Evolutionary conservation across 2,888 invertebrate species (phyloP).

Genomic region (Bimastos eiseni): DNA sequence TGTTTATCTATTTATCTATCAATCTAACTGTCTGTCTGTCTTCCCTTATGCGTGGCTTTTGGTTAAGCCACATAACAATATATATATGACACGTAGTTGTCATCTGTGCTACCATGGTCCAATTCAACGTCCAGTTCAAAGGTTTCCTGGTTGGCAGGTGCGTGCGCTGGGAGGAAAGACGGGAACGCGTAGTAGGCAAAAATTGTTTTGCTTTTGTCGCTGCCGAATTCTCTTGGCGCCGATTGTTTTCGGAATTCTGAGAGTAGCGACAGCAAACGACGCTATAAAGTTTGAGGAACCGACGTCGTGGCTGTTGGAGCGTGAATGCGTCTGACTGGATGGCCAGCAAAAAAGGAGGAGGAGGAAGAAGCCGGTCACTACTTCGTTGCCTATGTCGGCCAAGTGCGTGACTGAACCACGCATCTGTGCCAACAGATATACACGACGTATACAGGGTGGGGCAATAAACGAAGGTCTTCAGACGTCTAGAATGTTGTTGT

Average conservation of each 20-base stretch:
- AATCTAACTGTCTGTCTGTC: no score
- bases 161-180: background rate
- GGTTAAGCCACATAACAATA: no score
- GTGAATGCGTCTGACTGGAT: background rate
- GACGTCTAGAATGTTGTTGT: background rate
- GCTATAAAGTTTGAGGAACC: background rate
- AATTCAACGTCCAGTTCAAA: background rate
- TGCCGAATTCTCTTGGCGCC: background rate
- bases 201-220: background rate
- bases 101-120: background rate
- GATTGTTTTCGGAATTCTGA: background rate
- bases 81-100: background rate
- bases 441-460: background rate
- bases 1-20: no score
- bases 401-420: background rate
- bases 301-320: background rate
- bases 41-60: no score
- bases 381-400: background rate
- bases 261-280: background rate
- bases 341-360: no score
- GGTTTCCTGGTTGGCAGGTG: background rate
- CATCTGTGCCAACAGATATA: background rate
- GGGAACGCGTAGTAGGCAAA: background rate
- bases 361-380: background rate
- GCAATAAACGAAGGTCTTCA: background rate